Conservation (phyloP, 2,113 vertebrate species). For the Oxygymnocypris stewartii region DNA sequence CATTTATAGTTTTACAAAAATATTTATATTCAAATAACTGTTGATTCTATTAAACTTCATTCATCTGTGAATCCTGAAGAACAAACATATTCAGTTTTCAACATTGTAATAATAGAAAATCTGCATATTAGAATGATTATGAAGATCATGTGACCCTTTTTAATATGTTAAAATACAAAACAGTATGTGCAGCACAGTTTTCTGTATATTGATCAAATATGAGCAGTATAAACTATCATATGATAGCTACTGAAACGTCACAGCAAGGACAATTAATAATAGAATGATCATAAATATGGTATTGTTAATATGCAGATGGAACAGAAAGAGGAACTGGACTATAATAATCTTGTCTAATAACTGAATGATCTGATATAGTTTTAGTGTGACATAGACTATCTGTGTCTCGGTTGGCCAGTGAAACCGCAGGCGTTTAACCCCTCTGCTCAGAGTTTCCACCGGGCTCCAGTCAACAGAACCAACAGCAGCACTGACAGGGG, state of each 20-base stretch:
- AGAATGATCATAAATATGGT: not conserved
- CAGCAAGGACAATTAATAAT: not conserved
- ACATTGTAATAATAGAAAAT: not conserved
- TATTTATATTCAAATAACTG: not conserved
- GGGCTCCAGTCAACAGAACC: not conserved
- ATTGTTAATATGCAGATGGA: too few relatives aligned
- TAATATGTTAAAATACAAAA: too few relatives aligned
- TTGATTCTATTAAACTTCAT: not conserved
- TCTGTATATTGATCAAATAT: not conserved
- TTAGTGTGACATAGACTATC: not conserved
- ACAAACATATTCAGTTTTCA: not conserved
- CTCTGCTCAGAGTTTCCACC: not conserved
- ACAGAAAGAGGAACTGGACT: not conserved
- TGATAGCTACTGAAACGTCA: not conserved
- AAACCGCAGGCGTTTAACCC: not conserved
- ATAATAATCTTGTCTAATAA: not conserved
- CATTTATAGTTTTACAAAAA: not conserved
- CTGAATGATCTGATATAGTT: not conserved
- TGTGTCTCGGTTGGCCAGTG: not conserved
- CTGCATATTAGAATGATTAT: not conserved
- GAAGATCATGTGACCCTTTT: not conserved
- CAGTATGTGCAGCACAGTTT: not conserved
- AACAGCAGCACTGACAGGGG: constrained; percentile 11
- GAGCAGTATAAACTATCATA: not conserved
- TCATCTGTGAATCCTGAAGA: not conserved